Conservation (phyloP, 2,797 vertebrate species). For the Characodon lateralis region DNA sequence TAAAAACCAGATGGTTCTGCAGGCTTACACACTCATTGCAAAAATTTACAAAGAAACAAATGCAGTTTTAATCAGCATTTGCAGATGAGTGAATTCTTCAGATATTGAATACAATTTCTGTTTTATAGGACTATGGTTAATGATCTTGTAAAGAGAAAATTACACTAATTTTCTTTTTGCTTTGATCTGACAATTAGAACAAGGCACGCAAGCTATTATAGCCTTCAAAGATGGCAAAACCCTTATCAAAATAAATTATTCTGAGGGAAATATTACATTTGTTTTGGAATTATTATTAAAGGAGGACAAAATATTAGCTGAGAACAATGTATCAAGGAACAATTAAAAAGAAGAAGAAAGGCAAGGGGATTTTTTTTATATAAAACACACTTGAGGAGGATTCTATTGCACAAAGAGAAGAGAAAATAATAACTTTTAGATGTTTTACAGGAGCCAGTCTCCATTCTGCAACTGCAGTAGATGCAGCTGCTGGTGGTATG, state of each 20-base stretch:
- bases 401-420: conserved; percentile 30
- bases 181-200: conserved; percentile 26
- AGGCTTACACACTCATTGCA: conserved; percentile 19
- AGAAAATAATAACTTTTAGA: conserved; percentile 29
- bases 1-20: conserved; percentile 25
- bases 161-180: conserved; percentile 4
- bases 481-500: conserved; percentile 44
- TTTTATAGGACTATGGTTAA: conserved; percentile 9
- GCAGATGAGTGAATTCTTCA: conserved; percentile 3
- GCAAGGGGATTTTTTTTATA: conserved; percentile 17
- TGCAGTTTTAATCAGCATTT: conserved; percentile 10
- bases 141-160: conserved; percentile 13
- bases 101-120: not conserved
- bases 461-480: conserved; percentile 17
- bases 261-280: conserved; percentile 1
- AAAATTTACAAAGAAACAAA: conserved; percentile 29
- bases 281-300: not conserved
- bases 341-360: conserved; percentile 11
- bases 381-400: conserved; percentile 22
- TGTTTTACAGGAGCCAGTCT: conserved; percentile 34
- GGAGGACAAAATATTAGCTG: conserved; percentile 1
- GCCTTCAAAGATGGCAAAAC: conserved; percentile 21
- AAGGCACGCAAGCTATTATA: conserved; percentile 2
- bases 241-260: conserved; percentile 15
- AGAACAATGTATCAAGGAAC: conserved; percentile 3